Evolutionary conservation across 1,140 invertebrate species (phyloP), one percentile per base, ranked within the genome.

Genomic region (Drosophila sproati): DNA sequence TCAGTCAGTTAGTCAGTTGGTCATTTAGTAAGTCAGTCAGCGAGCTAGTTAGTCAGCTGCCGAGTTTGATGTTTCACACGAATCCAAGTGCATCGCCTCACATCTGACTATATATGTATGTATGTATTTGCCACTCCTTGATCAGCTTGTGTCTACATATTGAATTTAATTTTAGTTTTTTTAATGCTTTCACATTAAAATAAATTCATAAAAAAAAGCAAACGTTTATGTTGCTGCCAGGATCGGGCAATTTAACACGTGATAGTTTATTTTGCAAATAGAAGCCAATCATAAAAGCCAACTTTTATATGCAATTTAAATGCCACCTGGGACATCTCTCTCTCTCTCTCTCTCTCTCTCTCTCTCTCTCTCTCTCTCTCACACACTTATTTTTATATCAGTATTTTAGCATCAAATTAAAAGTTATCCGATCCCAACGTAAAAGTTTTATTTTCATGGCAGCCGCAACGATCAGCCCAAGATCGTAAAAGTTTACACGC

Each of bases 201-300:
- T 73, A 54, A 69, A 74, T 80, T 54, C 69, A 67, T 72, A 70
- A 66, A 75, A 71, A 60, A 54, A n/a, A 54, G 28, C 54, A 55
- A 37, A 66, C 37, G 52, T 62, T 63, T 62, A 73, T 52, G 47
- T 78, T 63, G 55, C 51, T 76, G 34, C 62, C 45, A 61, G 83
- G 66, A 88, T 87, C 77, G 63, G 34, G 68, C 79, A 56, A 80
- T 80, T 88, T 75, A 89, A 83, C 85, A 89, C 83, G 68, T 89
- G 63, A 88, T 89, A 89, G 85, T 89, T 88, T 83, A 88, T 85
- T 85, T 76, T 45, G 85, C 85, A 78, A 89, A 88, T 88, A 88
- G 83, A 88, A 89, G 78, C 67, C 80, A 68, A 80, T 75, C 83
- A 85, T 88, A 85, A 88, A 88, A 88, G 80, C 63, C 85, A 71